phyloP scores from a whole-genome alignment of 2,113 vertebrate species.

The Leptocoma aspasia region DNA sequence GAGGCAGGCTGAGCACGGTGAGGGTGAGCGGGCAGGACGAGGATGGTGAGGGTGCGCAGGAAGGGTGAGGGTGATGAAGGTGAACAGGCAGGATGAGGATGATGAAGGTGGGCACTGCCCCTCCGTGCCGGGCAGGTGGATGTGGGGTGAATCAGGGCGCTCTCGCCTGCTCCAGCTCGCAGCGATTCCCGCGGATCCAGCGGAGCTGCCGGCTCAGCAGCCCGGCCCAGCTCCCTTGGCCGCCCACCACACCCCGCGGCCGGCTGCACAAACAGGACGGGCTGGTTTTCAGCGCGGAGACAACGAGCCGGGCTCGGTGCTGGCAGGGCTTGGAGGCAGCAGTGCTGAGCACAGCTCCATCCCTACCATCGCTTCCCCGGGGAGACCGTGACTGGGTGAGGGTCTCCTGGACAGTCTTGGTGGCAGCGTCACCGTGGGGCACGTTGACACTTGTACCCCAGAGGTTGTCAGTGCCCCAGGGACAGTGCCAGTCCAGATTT shows the following conservation, averaged over 20 bases:
- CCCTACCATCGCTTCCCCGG: fast-evolving
- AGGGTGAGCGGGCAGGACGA: background rate
- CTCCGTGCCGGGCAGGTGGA: fast-evolving
- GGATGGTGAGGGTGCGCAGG: background rate
- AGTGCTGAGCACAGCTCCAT: background rate
- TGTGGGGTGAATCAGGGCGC: background rate
- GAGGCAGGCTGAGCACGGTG: background rate
- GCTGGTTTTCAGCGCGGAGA: background rate
- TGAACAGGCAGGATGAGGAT: background rate
- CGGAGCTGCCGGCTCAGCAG: background rate
- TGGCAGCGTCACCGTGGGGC: fast-evolving
- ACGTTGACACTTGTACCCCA: fast-evolving
- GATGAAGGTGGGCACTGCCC: background rate
- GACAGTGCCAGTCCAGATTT: background rate
- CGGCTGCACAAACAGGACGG: background rate
- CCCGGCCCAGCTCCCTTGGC: background rate
- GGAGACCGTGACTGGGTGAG: fast-evolving
- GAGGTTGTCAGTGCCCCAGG: fast-evolving
- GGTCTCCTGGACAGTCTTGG: background rate
- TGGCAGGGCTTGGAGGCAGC: background rate
- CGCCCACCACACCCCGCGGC: background rate
- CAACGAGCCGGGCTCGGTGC: background rate
- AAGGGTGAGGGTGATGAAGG: background rate
- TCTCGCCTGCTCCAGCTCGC: fast-evolving
- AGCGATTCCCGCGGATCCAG: background rate